A percentile compares a stretch with the other conserved stretches of the same genome.
phyloP scores from a whole-genome alignment of 1,140 invertebrate species.

The Apis dorsata region DNA sequence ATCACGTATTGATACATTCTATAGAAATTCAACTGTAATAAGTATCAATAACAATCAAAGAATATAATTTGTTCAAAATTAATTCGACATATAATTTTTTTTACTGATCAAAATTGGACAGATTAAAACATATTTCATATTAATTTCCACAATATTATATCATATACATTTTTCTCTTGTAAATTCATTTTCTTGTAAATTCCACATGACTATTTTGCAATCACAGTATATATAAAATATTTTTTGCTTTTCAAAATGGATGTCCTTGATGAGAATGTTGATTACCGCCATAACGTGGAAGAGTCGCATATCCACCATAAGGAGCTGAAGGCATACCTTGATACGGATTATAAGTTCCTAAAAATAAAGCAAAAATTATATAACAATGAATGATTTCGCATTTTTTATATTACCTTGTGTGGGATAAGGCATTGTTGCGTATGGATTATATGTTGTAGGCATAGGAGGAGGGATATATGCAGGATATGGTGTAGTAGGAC shows the following conservation, averaged over 20 bases:
- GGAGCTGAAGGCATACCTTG: constrained; percentile 65
- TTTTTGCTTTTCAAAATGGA: constrained; percentile 64
- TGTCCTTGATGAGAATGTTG: constrained; percentile 75
- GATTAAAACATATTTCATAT: neutral
- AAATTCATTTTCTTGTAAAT: too few relatives aligned
- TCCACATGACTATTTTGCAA: constrained; percentile 21
- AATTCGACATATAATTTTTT: constrained; percentile 2
- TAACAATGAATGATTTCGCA: constrained; percentile 11
- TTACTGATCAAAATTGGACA: constrained; percentile 3
- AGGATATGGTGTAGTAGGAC: constrained; percentile 84
- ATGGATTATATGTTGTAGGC: constrained; percentile 92
- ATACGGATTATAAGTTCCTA: constrained; percentile 76
- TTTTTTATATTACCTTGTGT: constrained; percentile 75
- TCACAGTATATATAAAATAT: constrained; percentile 30
- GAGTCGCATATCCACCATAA: constrained; percentile 76
- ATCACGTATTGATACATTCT: constrained; percentile 35
- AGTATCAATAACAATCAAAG: constrained; percentile 40
- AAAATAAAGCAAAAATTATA: constrained; percentile 27
- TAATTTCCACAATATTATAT: constrained; percentile 10
- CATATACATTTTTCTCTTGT: constrained; percentile 22
- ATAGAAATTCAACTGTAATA: constrained; percentile 36
- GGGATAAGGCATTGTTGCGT: constrained; percentile 89
- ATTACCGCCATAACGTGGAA: constrained; percentile 77
- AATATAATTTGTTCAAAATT: constrained; percentile 26
- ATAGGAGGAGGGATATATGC: constrained; percentile 86